These are phyloP conservation scores for Pogonus chalceus DNA, from an alignment of 1,140 invertebrate species.

Conservation along the genomic window DNA sequence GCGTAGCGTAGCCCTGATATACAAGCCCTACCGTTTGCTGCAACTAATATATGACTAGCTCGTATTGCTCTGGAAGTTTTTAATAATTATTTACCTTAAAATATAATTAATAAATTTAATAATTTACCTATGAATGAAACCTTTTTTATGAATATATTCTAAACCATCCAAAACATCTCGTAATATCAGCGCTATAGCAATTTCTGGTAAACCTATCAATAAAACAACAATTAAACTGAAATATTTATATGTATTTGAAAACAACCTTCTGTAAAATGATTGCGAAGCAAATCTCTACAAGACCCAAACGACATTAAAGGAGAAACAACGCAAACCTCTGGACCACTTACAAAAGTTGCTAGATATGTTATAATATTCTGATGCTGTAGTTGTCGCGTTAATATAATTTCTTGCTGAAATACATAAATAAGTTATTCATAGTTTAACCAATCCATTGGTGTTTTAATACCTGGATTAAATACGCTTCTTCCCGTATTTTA, in stretches of 20 bases:
- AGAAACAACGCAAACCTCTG: conserved; percentile 66
- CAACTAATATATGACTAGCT: conserved; percentile 75
- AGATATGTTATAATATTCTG: conserved; percentile 63
- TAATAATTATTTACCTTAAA: conserved; percentile 13
- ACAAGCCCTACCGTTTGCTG: conserved; percentile 53
- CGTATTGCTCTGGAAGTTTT: conserved; percentile 56
- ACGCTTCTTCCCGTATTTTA: conserved; percentile 51
- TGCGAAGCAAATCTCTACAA: conserved; percentile 65
- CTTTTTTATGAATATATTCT: conserved; percentile 73
- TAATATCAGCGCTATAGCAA: conserved; percentile 67
- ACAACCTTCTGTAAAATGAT: conserved; percentile 60
- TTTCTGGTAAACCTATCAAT: conserved; percentile 58
- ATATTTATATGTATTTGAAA: neutral
- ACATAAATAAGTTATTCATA: conserved; percentile 10
- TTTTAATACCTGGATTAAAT: conserved; percentile 50
- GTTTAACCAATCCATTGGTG: conserved; percentile 9
- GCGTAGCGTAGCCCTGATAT: conserved; percentile 71
- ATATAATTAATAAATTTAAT: conserved; percentile 9
- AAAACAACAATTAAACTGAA: neutral
- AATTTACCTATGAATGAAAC: conserved; percentile 72
- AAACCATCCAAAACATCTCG: conserved; percentile 67
- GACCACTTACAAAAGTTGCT: conserved; percentile 60
- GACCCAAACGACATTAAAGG: conserved; percentile 75
- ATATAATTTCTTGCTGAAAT: conserved; percentile 59
- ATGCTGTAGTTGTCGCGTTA: conserved; percentile 66